These are phyloP conservation scores for Drosophila colorata DNA, from an alignment of 2,888 invertebrate species.

Conservation along the genomic window DNA sequence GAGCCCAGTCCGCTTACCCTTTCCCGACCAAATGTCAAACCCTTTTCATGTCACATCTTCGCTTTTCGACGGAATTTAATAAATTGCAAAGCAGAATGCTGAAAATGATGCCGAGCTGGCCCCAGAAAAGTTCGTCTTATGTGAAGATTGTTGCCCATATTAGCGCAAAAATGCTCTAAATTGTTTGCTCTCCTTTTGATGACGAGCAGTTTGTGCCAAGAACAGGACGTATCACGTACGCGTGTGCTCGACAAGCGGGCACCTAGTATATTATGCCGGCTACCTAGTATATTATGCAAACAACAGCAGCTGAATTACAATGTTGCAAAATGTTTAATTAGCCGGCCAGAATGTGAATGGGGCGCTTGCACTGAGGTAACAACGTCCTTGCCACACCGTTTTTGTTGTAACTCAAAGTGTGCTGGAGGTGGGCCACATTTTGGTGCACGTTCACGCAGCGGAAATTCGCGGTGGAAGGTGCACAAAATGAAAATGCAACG, in stretches of 20 bases:
- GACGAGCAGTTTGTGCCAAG: not conserved
- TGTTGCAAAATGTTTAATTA: conserved; percentile 71
- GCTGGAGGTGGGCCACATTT: conserved; percentile 23
- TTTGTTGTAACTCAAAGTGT: not conserved
- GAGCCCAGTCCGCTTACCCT: conserved; percentile 7
- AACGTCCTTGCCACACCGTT: not conserved
- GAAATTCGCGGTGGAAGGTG: conserved; percentile 45
- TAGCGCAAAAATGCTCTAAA: conserved; percentile 3
- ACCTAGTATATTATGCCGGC: conserved; percentile 23
- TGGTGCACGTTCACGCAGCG: conserved; percentile 47
- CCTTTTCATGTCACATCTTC: conserved; percentile 65
- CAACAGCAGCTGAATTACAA: conserved; percentile 36
- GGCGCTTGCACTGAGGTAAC: not conserved
- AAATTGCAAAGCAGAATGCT: conserved; percentile 41
- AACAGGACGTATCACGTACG: not conserved
- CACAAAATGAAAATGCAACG: conserved; percentile 40
- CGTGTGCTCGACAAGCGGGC: not conserved
- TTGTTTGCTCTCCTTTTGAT: not conserved
- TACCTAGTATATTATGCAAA: conserved; percentile 31
- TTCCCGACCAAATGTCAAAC: conserved; percentile 57
- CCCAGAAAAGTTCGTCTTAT: not conserved
- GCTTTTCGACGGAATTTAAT: conserved; percentile 48
- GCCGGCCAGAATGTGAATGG: conserved; percentile 43
- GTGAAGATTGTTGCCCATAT: conserved; percentile 19
- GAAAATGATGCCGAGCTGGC: conserved; percentile 35